Evolutionary conservation across 2,113 vertebrate genomes (phyloP).

Genomic region (Chrysemys picta): DNA sequence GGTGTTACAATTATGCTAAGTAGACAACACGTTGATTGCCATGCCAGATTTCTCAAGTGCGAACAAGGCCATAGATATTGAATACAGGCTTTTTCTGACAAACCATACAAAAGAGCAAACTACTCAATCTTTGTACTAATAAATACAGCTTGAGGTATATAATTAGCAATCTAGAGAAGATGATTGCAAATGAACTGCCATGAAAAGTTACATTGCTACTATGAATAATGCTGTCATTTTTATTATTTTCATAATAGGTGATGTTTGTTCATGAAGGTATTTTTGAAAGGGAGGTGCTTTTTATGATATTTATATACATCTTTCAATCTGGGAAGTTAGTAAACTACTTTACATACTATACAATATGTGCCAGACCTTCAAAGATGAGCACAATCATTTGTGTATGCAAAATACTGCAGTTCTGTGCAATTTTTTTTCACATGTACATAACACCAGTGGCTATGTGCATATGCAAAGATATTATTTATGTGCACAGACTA

Average conservation of each 20-base stretch:
- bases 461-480: neutral
- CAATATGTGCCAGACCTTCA: slow-evolving; percentile 41
- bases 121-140: slow-evolving; percentile 62
- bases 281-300: slow-evolving; percentile 55
- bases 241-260: slow-evolving; percentile 69
- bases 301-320: slow-evolving; percentile 67
- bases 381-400: slow-evolving; percentile 22
- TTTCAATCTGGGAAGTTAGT: slow-evolving; percentile 30
- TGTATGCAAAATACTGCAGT: slow-evolving; percentile 6
- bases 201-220: slow-evolving; percentile 72
- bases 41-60: neutral
- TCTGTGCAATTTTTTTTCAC: neutral
- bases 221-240: slow-evolving; percentile 74
- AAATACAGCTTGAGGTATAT: slow-evolving; percentile 69
- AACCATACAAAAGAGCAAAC: slow-evolving; percentile 69
- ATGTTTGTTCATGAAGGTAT: slow-evolving; percentile 69
- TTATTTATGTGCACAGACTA: neutral
- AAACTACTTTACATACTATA: slow-evolving; percentile 18
- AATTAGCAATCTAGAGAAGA: slow-evolving; percentile 74
- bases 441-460: neutral
- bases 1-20: neutral
- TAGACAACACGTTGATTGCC: slow-evolving; percentile 22
- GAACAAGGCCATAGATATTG: slow-evolving; percentile 51
- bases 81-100: slow-evolving; percentile 44
- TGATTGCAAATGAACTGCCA: slow-evolving; percentile 70